Evolutionary conservation across 53 echinoderm and acorn worm genomes (phyloP).

Genomic region (Crossaster papposus): DNA sequence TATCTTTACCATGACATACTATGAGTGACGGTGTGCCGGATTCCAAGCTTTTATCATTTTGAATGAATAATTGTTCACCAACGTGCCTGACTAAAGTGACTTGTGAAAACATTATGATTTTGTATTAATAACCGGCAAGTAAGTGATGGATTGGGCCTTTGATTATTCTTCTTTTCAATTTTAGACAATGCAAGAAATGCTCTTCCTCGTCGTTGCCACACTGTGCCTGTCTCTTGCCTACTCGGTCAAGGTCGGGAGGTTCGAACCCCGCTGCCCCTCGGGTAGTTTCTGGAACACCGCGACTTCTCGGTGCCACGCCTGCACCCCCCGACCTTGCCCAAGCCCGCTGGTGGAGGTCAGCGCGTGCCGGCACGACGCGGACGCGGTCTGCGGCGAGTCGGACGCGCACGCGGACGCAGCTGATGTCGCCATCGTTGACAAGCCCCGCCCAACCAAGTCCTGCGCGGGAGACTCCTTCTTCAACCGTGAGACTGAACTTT

Average conservation of each 20-base stretch:
- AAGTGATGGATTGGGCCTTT: too few species aligned
- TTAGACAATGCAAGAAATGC: constrained; percentile 24
- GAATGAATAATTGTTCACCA: too few species aligned
- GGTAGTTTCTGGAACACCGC: neutral
- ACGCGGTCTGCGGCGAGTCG: constrained; percentile 15
- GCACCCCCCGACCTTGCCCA: constrained; percentile 16
- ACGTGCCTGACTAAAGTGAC: too few species aligned
- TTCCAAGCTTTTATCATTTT: too few species aligned
- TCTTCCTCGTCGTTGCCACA: neutral
- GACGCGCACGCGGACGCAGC: neutral
- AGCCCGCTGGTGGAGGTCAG: neutral
- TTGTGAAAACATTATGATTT: too few species aligned
- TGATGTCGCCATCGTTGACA: neutral
- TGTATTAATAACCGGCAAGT: too few species aligned
- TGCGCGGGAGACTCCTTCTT: constrained; percentile 28
- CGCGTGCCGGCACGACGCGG: constrained; percentile 34
- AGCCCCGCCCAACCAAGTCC: neutral
- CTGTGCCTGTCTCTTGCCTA: constrained; percentile 14
- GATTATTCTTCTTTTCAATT: neutral
- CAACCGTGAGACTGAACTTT: constrained; percentile 1
- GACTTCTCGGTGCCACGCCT: constrained; percentile 6
- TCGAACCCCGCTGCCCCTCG: neutral
- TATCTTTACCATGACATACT: too few species aligned
- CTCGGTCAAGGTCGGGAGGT: neutral
- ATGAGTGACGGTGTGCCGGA: too few species aligned